These are phyloP conservation scores for Prorops nasuta DNA, from an alignment of 1,140 invertebrate genomes.

Conservation along the genomic window DNA sequence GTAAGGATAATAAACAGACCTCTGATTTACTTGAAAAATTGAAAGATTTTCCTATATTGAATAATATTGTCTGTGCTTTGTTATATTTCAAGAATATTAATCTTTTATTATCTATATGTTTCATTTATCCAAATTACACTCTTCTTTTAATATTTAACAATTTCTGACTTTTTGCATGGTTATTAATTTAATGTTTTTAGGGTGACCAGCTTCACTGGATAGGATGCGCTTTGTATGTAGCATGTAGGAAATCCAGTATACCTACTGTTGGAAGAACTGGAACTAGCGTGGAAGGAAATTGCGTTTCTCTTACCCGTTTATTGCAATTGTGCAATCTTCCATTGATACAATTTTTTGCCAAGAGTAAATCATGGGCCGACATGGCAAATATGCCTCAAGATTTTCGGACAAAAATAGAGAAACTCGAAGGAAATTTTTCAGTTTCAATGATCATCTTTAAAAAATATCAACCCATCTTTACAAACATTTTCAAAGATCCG, in stretches of 20 bases:
- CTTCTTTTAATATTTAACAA: neutral
- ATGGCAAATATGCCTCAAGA: constrained; percentile 87
- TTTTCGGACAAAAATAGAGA: constrained; percentile 82
- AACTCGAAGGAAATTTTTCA: constrained; percentile 88
- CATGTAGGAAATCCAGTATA: constrained; percentile 77
- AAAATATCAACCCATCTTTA: constrained; percentile 88
- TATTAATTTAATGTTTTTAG: constrained; percentile 57
- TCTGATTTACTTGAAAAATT: too few relatives aligned
- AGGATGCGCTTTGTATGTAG: constrained; percentile 89
- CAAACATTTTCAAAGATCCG: constrained; percentile 74
- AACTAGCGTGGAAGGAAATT: constrained; percentile 80
- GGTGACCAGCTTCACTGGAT: constrained; percentile 92
- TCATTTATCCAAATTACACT: neutral
- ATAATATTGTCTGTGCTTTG: too few relatives aligned
- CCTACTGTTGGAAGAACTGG: constrained; percentile 75
- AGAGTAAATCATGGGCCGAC: constrained; percentile 94
- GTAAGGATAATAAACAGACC: too few relatives aligned
- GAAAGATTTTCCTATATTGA: too few relatives aligned
- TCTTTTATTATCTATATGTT: constrained; percentile 2
- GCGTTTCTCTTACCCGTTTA: constrained; percentile 87
- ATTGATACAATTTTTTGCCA: constrained; percentile 92
- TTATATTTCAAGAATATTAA: too few relatives aligned
- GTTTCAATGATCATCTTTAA: constrained; percentile 94
- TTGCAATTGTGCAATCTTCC: constrained; percentile 86
- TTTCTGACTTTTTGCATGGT: neutral